phyloP scores from a whole-genome alignment of 2,888 invertebrate species.

The Rotaria macrura region DNA sequence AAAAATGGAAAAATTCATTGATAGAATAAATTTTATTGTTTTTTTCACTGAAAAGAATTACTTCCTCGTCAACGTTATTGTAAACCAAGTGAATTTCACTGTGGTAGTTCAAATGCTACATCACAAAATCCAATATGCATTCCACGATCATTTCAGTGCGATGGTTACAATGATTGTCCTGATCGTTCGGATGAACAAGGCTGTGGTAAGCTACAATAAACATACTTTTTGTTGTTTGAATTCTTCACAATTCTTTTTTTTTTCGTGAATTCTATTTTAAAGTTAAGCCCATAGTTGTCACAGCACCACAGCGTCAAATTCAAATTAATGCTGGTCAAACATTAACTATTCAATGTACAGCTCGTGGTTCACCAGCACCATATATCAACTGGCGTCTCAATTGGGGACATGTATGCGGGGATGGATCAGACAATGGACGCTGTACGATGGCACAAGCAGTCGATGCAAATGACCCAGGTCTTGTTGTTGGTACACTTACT shows the following conservation, averaged over 20 bases:
- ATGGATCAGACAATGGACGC: constrained; percentile 22
- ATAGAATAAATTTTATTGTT: no score
- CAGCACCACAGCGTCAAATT: constrained; percentile 54
- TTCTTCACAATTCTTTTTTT: no score
- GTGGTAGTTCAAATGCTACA: constrained; percentile 52
- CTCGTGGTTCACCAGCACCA: constrained; percentile 76
- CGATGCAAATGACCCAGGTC: not conserved
- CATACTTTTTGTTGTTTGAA: no score
- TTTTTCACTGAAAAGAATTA: not conserved
- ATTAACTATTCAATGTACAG: constrained; percentile 70
- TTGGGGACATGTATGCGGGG: constrained; percentile 63
- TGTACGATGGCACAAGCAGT: constrained; percentile 27
- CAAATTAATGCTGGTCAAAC: constrained; percentile 62
- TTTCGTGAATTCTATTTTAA: no score
- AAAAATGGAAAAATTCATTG: no score
- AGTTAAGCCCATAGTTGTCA: not conserved
- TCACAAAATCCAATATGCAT: constrained; percentile 65
- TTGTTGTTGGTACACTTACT: constrained; percentile 61
- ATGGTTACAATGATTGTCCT: constrained; percentile 71
- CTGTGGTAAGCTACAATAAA: constrained; percentile 56
- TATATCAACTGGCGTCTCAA: constrained; percentile 88
- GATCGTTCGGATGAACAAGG: constrained; percentile 74
- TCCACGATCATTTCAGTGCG: constrained; percentile 85
- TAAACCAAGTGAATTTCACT: constrained; percentile 67
- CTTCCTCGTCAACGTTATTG: constrained; percentile 51